Conservation (phyloP, 2,113 vertebrate genomes). For the Puma concolor region DNA sequence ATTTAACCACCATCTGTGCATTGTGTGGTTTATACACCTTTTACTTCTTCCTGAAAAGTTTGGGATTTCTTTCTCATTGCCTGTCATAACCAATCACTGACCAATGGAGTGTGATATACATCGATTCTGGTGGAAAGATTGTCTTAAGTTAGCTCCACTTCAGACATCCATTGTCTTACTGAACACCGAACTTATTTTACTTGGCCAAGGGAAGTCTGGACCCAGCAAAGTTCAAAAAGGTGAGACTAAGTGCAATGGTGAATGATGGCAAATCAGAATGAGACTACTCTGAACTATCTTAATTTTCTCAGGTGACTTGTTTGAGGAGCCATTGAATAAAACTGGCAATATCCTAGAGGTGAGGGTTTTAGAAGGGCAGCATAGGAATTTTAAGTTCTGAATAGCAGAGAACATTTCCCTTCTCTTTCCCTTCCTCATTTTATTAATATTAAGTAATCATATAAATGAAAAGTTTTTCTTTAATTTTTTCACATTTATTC, state of each 20-base stretch:
- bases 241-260: background rate
- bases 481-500: too few species aligned
- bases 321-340: background rate
- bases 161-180: background rate
- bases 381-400: background rate
- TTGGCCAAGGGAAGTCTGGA: background rate
- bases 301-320: background rate
- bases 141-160: background rate
- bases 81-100: slow-evolving; percentile 51
- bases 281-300: background rate
- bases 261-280: background rate
- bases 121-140: slow-evolving; percentile 20
- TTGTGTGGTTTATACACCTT: background rate
- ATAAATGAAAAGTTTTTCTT: background rate
- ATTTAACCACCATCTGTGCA: slow-evolving; percentile 61
- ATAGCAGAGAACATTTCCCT: background rate
- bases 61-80: slow-evolving; percentile 54
- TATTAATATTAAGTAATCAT: background rate
- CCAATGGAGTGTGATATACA: slow-evolving; percentile 19
- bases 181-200: background rate
- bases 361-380: background rate
- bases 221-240: background rate
- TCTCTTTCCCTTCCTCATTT: background rate
- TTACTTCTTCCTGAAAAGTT: slow-evolving; percentile 48
- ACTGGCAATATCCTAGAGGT: background rate